phyloP scores from a whole-genome alignment of 2,797 vertebrate species.

The Silurus lanzhouensis region DNA sequence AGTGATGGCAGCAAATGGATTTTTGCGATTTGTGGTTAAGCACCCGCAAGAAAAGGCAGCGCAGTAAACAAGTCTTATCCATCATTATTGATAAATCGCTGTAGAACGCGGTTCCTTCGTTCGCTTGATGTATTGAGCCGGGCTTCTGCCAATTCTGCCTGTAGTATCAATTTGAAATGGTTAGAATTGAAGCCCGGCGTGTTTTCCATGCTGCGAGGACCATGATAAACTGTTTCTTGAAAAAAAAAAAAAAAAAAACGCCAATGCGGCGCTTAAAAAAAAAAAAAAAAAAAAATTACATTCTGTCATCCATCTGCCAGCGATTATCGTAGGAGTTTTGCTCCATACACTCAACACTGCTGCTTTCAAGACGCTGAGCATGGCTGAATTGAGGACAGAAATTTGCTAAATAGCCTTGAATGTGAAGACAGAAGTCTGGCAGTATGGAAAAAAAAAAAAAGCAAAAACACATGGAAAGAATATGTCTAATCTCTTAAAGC shows the following conservation, averaged over 20 bases:
- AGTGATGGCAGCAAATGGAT: conserved; percentile 48
- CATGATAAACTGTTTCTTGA: conserved; percentile 24
- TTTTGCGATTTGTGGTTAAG: conserved; percentile 49
- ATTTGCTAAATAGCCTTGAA: conserved; percentile 19
- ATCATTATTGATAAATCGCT: conserved; percentile 49
- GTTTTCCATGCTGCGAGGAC: conserved; percentile 8
- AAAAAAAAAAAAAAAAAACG: neutral
- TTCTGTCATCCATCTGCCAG: conserved; percentile 37
- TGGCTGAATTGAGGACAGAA: conserved; percentile 12
- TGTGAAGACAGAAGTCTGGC: conserved; percentile 22
- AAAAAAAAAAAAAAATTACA: neutral
- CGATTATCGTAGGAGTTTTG: conserved; percentile 11
- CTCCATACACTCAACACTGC: conserved; percentile 5
- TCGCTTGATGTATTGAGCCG: conserved; percentile 34
- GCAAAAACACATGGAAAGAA: neutral
- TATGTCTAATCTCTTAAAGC: neutral
- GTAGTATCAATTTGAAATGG: conserved; percentile 26
- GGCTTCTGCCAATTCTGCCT: conserved; percentile 13
- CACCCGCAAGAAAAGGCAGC: conserved; percentile 35
- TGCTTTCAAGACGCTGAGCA: conserved; percentile 4
- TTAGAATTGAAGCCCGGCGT: conserved; percentile 20
- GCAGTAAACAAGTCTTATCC: conserved; percentile 32
- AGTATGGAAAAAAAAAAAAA: neutral
- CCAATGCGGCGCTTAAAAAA: neutral
- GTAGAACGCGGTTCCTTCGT: conserved; percentile 15